phyloP scores from a whole-genome alignment of 2,113 vertebrate genomes.

The Poeciliopsis retropinna region DNA sequence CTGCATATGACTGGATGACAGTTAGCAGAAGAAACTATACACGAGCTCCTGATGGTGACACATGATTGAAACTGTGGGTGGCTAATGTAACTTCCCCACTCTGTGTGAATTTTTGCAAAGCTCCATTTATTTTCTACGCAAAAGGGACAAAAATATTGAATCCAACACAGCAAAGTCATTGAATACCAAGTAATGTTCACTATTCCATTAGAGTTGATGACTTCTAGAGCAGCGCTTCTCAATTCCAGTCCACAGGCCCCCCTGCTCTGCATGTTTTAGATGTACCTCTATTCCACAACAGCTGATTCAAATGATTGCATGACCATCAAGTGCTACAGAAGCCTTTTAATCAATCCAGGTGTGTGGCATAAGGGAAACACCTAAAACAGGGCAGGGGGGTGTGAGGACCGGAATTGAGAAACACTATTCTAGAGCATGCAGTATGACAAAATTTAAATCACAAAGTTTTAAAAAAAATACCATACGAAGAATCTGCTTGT shows the following conservation, averaged over 20 bases:
- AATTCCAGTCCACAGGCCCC: no score
- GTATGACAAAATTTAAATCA: neutral
- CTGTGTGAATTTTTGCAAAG: slow-evolving; percentile 2
- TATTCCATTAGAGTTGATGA: slow-evolving; percentile 29
- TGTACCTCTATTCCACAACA: no score
- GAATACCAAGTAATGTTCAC: slow-evolving; percentile 13
- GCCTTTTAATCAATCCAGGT: no score
- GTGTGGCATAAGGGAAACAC: no score
- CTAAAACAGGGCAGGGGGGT: no score
- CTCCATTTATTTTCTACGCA: slow-evolving; percentile 27
- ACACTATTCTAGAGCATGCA: slow-evolving; percentile 14
- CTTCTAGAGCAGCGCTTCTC: slow-evolving; percentile 15
- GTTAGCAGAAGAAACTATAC: neutral
- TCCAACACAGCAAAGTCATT: neutral
- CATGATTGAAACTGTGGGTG: neutral
- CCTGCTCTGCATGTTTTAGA: no score
- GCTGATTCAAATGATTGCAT: no score
- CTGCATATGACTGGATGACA: neutral
- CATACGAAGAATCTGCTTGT: neutral
- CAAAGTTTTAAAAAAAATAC: neutral
- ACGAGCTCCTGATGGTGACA: slow-evolving; percentile 5
- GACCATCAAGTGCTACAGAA: no score
- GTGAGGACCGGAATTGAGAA: no score
- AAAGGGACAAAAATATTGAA: slow-evolving; percentile 15
- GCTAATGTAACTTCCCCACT: slow-evolving; percentile 2